Evolutionary conservation across 1,140 invertebrate genomes (phyloP).

Genomic region (Tetragnatha versicolor): DNA sequence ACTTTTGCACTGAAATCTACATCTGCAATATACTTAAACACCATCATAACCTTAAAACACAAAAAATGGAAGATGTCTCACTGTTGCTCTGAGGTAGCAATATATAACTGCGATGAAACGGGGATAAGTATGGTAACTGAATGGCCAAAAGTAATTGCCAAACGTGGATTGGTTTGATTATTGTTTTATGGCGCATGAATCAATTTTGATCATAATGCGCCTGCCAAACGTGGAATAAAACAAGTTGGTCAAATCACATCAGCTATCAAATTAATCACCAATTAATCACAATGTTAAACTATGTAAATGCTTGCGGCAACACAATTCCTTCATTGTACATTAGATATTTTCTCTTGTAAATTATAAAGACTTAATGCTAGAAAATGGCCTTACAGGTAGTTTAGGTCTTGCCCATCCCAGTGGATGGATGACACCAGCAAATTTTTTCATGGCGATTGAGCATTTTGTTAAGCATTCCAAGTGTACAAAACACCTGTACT

Average conservation of each 20-base stretch:
- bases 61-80: no score
- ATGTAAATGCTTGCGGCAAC: constrained; percentile 51
- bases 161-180: no score
- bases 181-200: no score
- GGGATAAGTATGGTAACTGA: constrained; percentile 12
- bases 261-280: neutral
- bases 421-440: constrained; percentile 64
- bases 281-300: constrained; percentile 18
- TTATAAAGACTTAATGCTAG: constrained; percentile 60
- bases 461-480: constrained; percentile 17
- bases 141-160: constrained; percentile 35
- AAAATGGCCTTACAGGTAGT: constrained; percentile 61
- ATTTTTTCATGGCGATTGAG: constrained; percentile 58
- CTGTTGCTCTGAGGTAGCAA: no score
- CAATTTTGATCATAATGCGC: no score
- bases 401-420: constrained; percentile 62
- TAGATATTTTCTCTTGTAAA: constrained; percentile 56
- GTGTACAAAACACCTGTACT: constrained; percentile 6
- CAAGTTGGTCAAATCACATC: constrained; percentile 34
- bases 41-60: no score
- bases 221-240: constrained; percentile 28
- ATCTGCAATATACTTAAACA: no score
- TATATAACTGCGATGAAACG: constrained; percentile 12
- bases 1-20: no score
- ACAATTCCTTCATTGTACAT: constrained; percentile 54